A percentile compares a stretch with the other conserved stretches of the same genome.
Evolutionary conservation across 2,113 vertebrate species (phyloP).

Genomic region (Gallinago jamesoni): DNA sequence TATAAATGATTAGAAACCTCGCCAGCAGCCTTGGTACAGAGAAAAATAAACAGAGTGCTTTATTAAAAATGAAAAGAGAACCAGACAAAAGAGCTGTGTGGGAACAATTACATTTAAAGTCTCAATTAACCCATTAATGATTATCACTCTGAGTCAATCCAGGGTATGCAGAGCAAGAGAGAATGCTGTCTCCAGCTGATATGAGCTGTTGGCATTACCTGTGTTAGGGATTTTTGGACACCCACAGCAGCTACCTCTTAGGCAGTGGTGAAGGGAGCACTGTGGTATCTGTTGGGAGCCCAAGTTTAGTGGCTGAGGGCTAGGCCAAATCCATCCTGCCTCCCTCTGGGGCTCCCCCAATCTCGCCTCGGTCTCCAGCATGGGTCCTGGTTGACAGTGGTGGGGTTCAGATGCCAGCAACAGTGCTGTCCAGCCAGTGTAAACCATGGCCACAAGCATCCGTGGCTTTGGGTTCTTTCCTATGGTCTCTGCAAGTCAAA

Average conservation of each 20-base stretch:
- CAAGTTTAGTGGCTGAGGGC: not conserved
- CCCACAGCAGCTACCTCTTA: not conserved
- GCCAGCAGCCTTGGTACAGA: constrained; percentile 84
- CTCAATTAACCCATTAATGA: constrained; percentile 15
- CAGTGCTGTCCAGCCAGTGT: fast-evolving
- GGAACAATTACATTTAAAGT: constrained; percentile 28
- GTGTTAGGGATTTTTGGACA: not conserved
- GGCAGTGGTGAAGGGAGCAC: fast-evolving
- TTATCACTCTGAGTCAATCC: not conserved
- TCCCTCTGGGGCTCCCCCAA: fast-evolving
- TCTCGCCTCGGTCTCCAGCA: not conserved
- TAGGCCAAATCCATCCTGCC: not conserved
- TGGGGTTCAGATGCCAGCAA: not conserved
- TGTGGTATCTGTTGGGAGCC: fast-evolving
- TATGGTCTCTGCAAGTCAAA: not conserved
- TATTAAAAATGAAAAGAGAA: constrained; percentile 72
- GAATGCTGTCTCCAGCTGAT: not conserved
- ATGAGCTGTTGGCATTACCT: not conserved
- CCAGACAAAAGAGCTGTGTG: not conserved
- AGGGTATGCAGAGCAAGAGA: not conserved
- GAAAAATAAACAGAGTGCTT: constrained; percentile 76
- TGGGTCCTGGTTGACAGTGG: not conserved
- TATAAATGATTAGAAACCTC: constrained; percentile 83
- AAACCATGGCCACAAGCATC: not conserved
- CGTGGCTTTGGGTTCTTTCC: not conserved